Evolutionary conservation across 30 jellyfish, hydroid and myxozoan genomes (phyloP).

Genomic region (Calvadosia cruxmelitensis): DNA sequence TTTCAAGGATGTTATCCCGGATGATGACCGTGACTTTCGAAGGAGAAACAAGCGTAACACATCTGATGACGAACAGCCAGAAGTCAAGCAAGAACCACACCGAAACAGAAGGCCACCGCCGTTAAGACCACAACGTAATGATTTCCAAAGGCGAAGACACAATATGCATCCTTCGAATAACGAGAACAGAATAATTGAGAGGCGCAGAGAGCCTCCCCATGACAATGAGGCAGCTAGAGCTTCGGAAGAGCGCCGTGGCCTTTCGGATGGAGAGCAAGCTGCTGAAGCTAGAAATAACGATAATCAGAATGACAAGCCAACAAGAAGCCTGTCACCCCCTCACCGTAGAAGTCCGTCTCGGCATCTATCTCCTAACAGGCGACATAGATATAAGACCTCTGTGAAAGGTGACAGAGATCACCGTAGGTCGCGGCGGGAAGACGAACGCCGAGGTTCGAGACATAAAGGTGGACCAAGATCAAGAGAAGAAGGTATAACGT

Average conservation of each 20-base stretch:
- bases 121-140: neutral
- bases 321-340: neutral
- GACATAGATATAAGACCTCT: neutral
- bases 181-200: neutral
- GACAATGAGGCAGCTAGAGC: neutral
- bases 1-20: neutral
- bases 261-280: neutral
- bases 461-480: neutral
- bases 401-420: neutral
- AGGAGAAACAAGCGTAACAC: neutral
- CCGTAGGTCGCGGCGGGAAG: neutral
- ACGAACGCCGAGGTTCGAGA: neutral
- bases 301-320: neutral
- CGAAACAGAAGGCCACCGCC: neutral
- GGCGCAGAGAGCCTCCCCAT: neutral
- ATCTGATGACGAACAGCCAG: neutral
- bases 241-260: neutral
- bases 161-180: too few relatives aligned
- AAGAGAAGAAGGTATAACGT: neutral
- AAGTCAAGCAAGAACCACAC: neutral
- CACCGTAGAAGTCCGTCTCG: neutral
- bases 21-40: neutral
- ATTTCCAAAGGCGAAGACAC: neutral
- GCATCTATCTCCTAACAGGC: neutral
- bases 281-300: neutral